Evolutionary conservation across 2,888 invertebrate genomes (phyloP), one percentile per base, ranked within the genome.

Genomic region (Leucozona laternaria): DNA sequence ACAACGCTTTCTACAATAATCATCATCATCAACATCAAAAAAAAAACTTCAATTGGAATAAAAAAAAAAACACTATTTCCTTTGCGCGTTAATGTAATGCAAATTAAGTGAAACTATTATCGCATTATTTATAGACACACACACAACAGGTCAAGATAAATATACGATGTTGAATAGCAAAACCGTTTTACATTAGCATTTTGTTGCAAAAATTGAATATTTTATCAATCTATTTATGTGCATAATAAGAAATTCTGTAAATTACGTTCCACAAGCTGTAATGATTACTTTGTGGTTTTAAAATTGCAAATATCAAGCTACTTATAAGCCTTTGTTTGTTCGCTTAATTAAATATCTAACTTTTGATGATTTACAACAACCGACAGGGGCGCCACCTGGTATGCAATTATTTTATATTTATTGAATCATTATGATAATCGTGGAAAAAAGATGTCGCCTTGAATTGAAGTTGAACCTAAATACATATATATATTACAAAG

Each of bases 341-440:
- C 15, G 7, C 15, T 40, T 22, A 8, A 22, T 22, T 20, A 22
- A 60, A 60, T 60, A 22, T 15, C 4, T 40, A 60, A 40, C 0
- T 22, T 20, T 10, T 40, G 15, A 40, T 22, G 15, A 60, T 17
- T 28, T 57, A 11, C 17, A 2, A 31, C 1, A n/a, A n/a, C 10
- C 40, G 4, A 0, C 22, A 60, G 22, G 17, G 15, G 60, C 60
- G 60, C 60, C 60, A 60, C 17, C 40, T 40, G 15, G 8, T 22
- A n/a, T 15, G 2, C 31, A 31, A 55, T 31, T 55, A 55, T 55
- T 55, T n/a, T 55, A 37, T 60, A 40, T 60, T 60, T 40, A 60
- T 22, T 60, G 60, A 40, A 40, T 60, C 34, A 40, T 60, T 60
- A 60, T 58, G 37, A 37, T 58, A 34, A 20, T 58, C 58, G 13